These are phyloP conservation scores for Brachypodius melanocephalos DNA, from an alignment of 2,113 vertebrate genomes.

Conservation along the genomic window DNA sequence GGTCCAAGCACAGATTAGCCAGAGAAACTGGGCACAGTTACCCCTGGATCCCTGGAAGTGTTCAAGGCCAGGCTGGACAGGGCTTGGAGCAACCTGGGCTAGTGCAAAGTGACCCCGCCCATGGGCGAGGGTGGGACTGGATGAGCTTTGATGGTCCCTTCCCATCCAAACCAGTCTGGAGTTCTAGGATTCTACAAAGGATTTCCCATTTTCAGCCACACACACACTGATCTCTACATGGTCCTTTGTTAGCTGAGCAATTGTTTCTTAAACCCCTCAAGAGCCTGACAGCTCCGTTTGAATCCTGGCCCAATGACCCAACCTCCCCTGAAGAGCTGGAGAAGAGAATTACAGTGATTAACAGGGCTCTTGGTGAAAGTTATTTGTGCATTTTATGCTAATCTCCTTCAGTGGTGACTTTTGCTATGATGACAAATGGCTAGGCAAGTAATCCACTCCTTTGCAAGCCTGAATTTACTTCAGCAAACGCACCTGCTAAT, in stretches of 20 bases:
- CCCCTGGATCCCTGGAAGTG: background rate
- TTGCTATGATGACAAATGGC: background rate
- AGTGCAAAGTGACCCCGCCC: background rate
- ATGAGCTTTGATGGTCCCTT: background rate
- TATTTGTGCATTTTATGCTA: slow-evolving; percentile 12
- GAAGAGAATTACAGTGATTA: slow-evolving; percentile 5
- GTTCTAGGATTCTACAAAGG: background rate
- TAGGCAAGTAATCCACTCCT: background rate
- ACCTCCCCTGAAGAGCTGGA: background rate
- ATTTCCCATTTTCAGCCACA: background rate
- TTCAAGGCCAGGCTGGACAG: background rate
- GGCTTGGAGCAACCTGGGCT: background rate
- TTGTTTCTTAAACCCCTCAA: background rate
- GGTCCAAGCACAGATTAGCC: background rate
- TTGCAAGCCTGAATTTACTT: background rate
- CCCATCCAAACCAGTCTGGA: background rate
- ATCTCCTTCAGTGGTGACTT: background rate
- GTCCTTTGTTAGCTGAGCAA: background rate
- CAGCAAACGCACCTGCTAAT: background rate
- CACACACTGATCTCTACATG: rapidly evolving
- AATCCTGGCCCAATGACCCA: background rate
- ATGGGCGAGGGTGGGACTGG: background rate
- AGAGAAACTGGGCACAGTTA: background rate
- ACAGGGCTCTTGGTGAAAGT: background rate
- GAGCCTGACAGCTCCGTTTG: background rate